phyloP scores from a whole-genome alignment of 1,140 invertebrate species.

The Ceratitis capitata region DNA sequence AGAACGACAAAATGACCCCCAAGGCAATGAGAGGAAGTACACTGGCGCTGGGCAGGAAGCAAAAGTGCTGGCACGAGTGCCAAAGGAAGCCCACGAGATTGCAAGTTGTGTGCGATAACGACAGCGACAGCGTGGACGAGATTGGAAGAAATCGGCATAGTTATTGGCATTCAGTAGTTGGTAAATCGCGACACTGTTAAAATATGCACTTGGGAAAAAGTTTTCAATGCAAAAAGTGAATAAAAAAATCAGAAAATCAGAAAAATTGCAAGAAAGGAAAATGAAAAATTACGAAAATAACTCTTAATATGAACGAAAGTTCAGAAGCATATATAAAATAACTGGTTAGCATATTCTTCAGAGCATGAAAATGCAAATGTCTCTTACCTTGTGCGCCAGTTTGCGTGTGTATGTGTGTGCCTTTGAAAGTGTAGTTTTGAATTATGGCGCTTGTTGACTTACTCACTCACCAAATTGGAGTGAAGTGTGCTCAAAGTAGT shows the following conservation, averaged over 20 bases:
- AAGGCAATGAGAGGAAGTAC: background rate
- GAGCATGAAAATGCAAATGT: background rate
- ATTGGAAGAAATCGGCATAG: too few relatives aligned
- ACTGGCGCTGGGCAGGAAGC: background rate
- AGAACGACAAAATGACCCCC: conserved; percentile 17
- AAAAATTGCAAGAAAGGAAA: background rate
- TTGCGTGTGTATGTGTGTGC: background rate
- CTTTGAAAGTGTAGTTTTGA: too few relatives aligned
- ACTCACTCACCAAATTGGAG: too few relatives aligned
- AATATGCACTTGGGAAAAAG: too few relatives aligned
- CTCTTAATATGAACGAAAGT: background rate
- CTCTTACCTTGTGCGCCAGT: too few relatives aligned
- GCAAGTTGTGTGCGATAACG: background rate
- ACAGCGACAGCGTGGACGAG: too few relatives aligned
- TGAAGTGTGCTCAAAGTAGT: too few relatives aligned
- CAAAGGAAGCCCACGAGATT: background rate
- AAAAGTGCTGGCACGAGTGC: background rate
- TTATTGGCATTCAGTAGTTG: too few relatives aligned
- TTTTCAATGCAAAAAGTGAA: background rate
- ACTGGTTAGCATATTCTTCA: background rate
- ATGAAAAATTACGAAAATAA: background rate
- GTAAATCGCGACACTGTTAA: too few relatives aligned
- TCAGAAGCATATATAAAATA: background rate
- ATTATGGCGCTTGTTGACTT: too few relatives aligned
- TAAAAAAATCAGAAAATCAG: too few relatives aligned